Conservation (phyloP, 2,888 invertebrate genomes). For the Eumacrocentrus americanus region DNA sequence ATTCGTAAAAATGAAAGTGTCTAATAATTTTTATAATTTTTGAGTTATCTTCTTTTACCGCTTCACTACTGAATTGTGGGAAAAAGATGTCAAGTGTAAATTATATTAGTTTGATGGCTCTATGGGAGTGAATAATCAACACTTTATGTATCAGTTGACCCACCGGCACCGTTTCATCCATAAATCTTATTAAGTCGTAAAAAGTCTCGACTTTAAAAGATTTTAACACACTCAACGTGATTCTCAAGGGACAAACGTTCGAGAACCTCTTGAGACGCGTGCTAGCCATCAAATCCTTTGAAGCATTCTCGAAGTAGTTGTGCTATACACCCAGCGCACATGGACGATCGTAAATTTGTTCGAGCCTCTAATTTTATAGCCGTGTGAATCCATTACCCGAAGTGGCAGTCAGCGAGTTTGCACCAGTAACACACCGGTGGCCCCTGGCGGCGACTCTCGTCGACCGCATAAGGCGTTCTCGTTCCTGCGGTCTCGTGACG, state of each 20-base stretch:
- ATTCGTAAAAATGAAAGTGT: too few relatives aligned
- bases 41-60: too few relatives aligned
- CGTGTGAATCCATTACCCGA: constrained; percentile 57
- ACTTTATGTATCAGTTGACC: neutral
- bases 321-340: constrained; percentile 31
- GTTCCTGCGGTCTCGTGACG: constrained; percentile 46
- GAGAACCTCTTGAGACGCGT: constrained; percentile 34
- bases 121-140: too few relatives aligned
- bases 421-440: constrained; percentile 38
- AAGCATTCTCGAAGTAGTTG: constrained; percentile 17
- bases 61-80: too few relatives aligned
- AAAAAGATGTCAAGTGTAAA: too few relatives aligned
- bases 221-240: neutral
- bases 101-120: too few relatives aligned
- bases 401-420: constrained; percentile 51
- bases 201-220: neutral
- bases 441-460: neutral
- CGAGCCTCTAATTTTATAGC: constrained; percentile 59
- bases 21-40: too few relatives aligned
- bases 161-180: neutral
- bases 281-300: constrained; percentile 37
- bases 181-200: neutral
- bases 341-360: constrained; percentile 53
- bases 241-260: neutral
- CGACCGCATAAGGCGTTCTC: constrained; percentile 33